Evolutionary conservation across 2,797 vertebrate genomes (phyloP).

Genomic region (Enteromius radiatus): DNA sequence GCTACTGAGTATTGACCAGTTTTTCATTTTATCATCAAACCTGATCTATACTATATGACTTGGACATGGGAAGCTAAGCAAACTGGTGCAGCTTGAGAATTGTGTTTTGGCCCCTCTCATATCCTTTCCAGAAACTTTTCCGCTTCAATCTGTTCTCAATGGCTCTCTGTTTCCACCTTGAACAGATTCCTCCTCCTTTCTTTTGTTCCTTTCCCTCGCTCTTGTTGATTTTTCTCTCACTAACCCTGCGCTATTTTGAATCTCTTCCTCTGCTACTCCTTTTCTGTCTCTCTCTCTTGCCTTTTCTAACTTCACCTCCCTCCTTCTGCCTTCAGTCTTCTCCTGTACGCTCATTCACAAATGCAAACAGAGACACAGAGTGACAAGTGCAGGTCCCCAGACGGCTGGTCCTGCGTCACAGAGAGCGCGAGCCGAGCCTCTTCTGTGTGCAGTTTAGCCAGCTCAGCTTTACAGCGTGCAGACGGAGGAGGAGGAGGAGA

Average conservation of each 20-base stretch:
- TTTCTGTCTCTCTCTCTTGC: neutral
- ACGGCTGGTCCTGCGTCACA: slow-evolving; percentile 70
- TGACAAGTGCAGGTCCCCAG: slow-evolving; percentile 71
- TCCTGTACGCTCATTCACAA: neutral
- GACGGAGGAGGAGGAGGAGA: slow-evolving; percentile 26
- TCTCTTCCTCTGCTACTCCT: neutral
- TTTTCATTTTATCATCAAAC: neutral
- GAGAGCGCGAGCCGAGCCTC: slow-evolving; percentile 58
- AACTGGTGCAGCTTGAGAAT: slow-evolving; percentile 71
- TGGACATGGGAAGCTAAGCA: slow-evolving; percentile 59
- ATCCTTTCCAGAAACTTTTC: slow-evolving; percentile 72
- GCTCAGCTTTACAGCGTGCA: slow-evolving; percentile 62
- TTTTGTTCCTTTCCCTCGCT: slow-evolving; percentile 26
- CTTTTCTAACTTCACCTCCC: slow-evolving; percentile 18
- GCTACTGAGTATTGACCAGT: neutral
- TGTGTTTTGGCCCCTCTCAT: slow-evolving; percentile 68
- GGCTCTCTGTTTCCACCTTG: slow-evolving; percentile 73
- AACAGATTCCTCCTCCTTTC: slow-evolving; percentile 65
- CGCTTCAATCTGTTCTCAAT: slow-evolving; percentile 72
- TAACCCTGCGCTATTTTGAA: neutral
- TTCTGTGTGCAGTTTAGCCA: slow-evolving; percentile 61
- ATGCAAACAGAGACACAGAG: slow-evolving; percentile 49
- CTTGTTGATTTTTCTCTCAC: neutral
- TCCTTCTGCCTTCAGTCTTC: neutral
- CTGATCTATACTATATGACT: neutral